Evolutionary conservation across 1,140 invertebrate genomes (phyloP).

Genomic region (Drosophila triauraria): DNA sequence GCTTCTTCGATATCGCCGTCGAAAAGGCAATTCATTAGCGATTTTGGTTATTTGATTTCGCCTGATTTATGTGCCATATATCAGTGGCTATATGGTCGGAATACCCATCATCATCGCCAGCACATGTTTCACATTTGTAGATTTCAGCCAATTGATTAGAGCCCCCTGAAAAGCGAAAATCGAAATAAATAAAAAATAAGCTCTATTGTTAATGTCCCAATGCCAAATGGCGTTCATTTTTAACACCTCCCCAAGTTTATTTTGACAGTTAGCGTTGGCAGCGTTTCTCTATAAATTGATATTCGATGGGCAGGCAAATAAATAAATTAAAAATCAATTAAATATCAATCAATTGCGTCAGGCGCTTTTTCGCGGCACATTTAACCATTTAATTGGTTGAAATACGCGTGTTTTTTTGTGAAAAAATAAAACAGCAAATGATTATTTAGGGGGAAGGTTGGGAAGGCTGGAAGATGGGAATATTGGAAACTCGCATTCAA

Average conservation of each 20-base stretch:
- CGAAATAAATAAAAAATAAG: slow-evolving; percentile 10
- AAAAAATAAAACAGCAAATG: slow-evolving; percentile 34
- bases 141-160: slow-evolving; percentile 60
- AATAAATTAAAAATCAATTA: slow-evolving; percentile 77
- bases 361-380: slow-evolving; percentile 46
- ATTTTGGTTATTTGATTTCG: slow-evolving; percentile 36
- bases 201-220: slow-evolving; percentile 52
- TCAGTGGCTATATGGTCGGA: slow-evolving; percentile 32
- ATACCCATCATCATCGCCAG: slow-evolving; percentile 26
- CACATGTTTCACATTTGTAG: slow-evolving; percentile 78
- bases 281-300: slow-evolving; percentile 48
- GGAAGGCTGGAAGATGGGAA: slow-evolving; percentile 3
- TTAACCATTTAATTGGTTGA: slow-evolving; percentile 64
- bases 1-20: no score
- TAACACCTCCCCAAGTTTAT: slow-evolving; percentile 61
- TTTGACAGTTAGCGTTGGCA: slow-evolving; percentile 47
- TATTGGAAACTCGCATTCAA: slow-evolving; percentile 28
- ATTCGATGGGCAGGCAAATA: slow-evolving; percentile 66
- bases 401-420: slow-evolving; percentile 49
- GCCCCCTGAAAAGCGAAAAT: background rate
- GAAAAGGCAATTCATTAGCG: slow-evolving; percentile 77
- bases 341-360: slow-evolving; percentile 72
- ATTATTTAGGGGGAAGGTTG: slow-evolving; percentile 3
- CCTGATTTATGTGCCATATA: slow-evolving; percentile 73
- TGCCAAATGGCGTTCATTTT: slow-evolving; percentile 66